A percentile compares a stretch with the other conserved stretches of the same genome.
Evolutionary conservation across 2,888 invertebrate genomes (phyloP).

Genomic region (Candidula unifasciata): DNA sequence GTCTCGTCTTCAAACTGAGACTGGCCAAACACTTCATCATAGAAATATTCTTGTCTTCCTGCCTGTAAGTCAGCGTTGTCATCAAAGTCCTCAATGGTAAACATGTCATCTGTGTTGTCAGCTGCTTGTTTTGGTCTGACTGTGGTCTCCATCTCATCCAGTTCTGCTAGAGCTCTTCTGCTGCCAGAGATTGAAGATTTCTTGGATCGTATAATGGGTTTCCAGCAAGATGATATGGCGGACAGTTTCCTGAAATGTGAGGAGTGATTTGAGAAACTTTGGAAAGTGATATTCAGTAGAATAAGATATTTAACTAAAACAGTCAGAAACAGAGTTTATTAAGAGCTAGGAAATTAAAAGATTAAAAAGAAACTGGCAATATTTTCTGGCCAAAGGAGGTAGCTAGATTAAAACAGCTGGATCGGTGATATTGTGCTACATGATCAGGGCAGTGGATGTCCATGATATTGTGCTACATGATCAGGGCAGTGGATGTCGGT

Average conservation of each 20-base stretch:
- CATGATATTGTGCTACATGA: no score
- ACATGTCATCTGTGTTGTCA: constrained; percentile 27
- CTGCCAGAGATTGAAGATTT: constrained; percentile 47
- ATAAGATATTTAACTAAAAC: no score
- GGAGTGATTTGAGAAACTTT: no score
- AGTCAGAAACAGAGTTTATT: no score
- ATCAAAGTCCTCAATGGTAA: constrained; percentile 43
- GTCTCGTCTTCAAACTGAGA: constrained; percentile 59
- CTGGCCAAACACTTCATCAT: constrained; percentile 58
- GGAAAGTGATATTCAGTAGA: no score
- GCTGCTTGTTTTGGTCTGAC: neutral
- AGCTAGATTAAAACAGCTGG: no score
- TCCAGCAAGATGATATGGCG: neutral
- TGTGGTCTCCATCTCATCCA: neutral
- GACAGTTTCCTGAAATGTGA: constrained; percentile 17
- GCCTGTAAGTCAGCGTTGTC: neutral
- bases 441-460: no score
- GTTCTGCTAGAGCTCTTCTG: constrained; percentile 47
- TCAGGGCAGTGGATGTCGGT: no score
- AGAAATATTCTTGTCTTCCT: constrained; percentile 47
- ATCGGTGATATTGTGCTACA: no score
- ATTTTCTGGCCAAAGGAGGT: no score
- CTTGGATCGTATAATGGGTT: neutral
- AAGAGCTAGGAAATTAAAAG: no score
- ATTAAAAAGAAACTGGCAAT: no score